Percentiles rank a stretch among this genome's conserved stretches.
Evolutionary conservation across 2,888 invertebrate genomes (phyloP).

Genomic region (Griposia aprilina): DNA sequence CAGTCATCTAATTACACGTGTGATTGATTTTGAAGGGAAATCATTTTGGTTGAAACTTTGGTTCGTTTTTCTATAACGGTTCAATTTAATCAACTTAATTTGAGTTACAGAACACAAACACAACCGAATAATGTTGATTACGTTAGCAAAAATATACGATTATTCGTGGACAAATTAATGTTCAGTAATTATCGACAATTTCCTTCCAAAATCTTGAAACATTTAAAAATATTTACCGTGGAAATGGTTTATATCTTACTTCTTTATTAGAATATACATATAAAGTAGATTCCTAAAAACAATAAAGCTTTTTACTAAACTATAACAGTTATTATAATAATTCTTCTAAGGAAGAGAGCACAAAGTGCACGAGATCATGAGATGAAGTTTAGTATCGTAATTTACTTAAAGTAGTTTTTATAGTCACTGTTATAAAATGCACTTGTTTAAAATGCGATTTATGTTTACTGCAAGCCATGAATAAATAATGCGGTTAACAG

Average conservation of each 20-base stretch:
- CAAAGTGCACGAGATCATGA: slow-evolving; percentile 46
- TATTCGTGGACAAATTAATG: background rate
- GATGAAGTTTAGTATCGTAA: slow-evolving; percentile 60
- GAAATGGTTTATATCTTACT: background rate
- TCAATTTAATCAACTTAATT: slow-evolving; percentile 37
- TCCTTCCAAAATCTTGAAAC: background rate
- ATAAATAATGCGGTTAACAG: slow-evolving; percentile 69
- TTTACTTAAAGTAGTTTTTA: slow-evolving; percentile 63
- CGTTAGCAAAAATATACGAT: background rate
- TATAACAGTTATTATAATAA: slow-evolving; percentile 26
- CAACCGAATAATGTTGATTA: background rate
- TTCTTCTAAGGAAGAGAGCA: slow-evolving; percentile 9
- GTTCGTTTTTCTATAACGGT: slow-evolving; percentile 19
- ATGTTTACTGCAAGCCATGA: slow-evolving; percentile 70
- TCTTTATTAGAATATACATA: background rate
- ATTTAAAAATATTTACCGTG: background rate
- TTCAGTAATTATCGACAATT: background rate
- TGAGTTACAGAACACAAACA: background rate
- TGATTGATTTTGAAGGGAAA: slow-evolving; percentile 62
- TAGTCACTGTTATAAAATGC: slow-evolving; percentile 65
- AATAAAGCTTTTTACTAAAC: slow-evolving; percentile 29
- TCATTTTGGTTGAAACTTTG: slow-evolving; percentile 32
- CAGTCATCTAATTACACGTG: slow-evolving; percentile 67
- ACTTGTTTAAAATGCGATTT: slow-evolving; percentile 69
- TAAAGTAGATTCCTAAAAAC: slow-evolving; percentile 1